Conservation (phyloP, 2,888 invertebrate species). For the Amitus sp. region DNA sequence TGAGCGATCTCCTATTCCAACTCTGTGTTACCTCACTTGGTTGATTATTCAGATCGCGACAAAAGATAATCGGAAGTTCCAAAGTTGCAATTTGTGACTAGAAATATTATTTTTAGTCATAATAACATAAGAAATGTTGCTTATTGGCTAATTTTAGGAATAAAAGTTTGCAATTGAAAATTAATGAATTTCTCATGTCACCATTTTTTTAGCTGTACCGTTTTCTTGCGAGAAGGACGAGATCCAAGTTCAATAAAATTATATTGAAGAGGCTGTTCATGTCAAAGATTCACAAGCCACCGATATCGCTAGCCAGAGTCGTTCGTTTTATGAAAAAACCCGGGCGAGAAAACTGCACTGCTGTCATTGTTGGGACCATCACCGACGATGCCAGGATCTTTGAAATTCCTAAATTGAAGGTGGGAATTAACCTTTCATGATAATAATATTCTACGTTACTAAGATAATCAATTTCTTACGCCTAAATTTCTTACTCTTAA, state of each 20-base stretch:
- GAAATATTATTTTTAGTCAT: too few species aligned
- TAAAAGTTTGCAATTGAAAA: too few species aligned
- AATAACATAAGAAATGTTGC: too few species aligned
- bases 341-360: slow-evolving; percentile 86
- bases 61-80: too few species aligned
- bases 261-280: slow-evolving; percentile 95
- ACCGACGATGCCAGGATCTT: slow-evolving; percentile 95
- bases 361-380: slow-evolving; percentile 94
- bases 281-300: slow-evolving; percentile 95
- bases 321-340: slow-evolving; percentile 88
- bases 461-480: too few species aligned
- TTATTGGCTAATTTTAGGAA: background rate
- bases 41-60: slow-evolving; percentile 55
- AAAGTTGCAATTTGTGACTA: too few species aligned
- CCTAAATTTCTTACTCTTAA: too few species aligned
- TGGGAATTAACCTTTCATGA: too few species aligned
- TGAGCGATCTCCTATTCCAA: slow-evolving; percentile 59
- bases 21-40: slow-evolving; percentile 41
- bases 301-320: slow-evolving; percentile 90
- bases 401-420: slow-evolving; percentile 90
- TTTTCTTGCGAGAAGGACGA: slow-evolving; percentile 95
- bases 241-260: slow-evolving; percentile 96
- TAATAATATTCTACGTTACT: too few species aligned
- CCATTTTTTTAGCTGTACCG: slow-evolving; percentile 87
- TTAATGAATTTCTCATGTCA: too few species aligned